These are phyloP conservation scores for Camponotus floridanus DNA, from an alignment of 1,140 invertebrate genomes.

Conservation along the genomic window DNA sequence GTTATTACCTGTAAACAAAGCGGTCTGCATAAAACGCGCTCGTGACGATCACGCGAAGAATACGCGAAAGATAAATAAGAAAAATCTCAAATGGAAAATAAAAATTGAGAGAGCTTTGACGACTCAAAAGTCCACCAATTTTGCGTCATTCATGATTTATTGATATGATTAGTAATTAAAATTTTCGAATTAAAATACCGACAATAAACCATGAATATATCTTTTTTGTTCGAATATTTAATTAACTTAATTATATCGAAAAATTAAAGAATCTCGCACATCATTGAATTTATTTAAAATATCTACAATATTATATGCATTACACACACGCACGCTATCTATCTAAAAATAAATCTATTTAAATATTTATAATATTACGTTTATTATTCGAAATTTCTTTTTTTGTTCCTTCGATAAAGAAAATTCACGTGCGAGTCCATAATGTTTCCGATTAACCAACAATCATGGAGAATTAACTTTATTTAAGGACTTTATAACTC, in stretches of 20 bases:
- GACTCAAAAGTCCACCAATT: not conserved
- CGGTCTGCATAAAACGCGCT: slow-evolving; percentile 40
- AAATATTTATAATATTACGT: slow-evolving; percentile 26
- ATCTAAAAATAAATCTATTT: too few relatives aligned
- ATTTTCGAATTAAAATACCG: not conserved
- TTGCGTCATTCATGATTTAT: slow-evolving; percentile 1
- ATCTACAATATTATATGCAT: slow-evolving; percentile 7
- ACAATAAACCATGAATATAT: not conserved
- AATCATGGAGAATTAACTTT: slow-evolving; percentile 46
- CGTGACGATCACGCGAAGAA: not conserved
- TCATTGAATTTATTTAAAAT: slow-evolving; percentile 23
- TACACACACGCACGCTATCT: too few relatives aligned
- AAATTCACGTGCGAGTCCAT: not conserved
- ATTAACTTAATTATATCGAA: not conserved
- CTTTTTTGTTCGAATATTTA: slow-evolving; percentile 26
- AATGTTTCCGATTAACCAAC: slow-evolving; percentile 34
- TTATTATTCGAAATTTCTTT: not conserved
- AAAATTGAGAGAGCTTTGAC: not conserved
- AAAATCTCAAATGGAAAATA: not conserved
- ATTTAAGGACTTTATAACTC: slow-evolving; percentile 45
- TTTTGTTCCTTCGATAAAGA: not conserved
- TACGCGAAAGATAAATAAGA: not conserved
- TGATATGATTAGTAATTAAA: slow-evolving; percentile 1
- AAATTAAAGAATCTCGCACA: not conserved
- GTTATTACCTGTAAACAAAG: slow-evolving; percentile 47